Percentiles rank a stretch among this genome's conserved stretches.
Conservation (phyloP, 2,888 invertebrate species). For the Calephelis perditalis region DNA sequence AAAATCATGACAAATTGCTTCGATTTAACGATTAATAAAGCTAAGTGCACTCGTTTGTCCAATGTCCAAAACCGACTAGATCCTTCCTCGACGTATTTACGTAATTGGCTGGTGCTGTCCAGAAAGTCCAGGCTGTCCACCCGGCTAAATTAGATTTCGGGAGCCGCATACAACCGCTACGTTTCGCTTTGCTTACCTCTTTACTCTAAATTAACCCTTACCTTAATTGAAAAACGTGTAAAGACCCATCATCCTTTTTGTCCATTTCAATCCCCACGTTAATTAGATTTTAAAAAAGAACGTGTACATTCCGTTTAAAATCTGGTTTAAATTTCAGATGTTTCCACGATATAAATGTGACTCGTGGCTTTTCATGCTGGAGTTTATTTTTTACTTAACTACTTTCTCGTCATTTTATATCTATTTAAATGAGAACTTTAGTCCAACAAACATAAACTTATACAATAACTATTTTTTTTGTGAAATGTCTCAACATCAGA, state of each 20-base stretch:
- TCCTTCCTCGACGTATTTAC: constrained; percentile 51
- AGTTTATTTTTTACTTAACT: too few relatives aligned
- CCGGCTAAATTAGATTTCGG: constrained; percentile 66
- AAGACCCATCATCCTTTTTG: constrained; percentile 30
- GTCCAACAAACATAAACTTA: too few relatives aligned
- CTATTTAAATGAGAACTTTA: too few relatives aligned
- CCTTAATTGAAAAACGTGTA: constrained; percentile 58
- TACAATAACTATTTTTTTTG: too few relatives aligned
- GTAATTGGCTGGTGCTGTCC: constrained; percentile 60
- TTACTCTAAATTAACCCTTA: constrained; percentile 62
- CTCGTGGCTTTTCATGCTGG: too few relatives aligned
- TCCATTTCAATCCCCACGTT: constrained; percentile 14
- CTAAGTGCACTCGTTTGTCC: constrained; percentile 41
- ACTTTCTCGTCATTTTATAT: too few relatives aligned
- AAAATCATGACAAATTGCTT: not conserved
- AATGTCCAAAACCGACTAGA: constrained; percentile 59
- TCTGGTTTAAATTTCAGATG: not conserved
- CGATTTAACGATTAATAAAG: constrained; percentile 2
- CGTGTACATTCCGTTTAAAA: constrained; percentile 10
- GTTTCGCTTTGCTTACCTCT: constrained; percentile 60
- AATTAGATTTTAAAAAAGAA: not conserved
- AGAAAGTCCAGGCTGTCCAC: constrained; percentile 55
- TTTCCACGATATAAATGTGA: not conserved
- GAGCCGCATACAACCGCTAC: constrained; percentile 28
- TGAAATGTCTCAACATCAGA: too few relatives aligned